Evolutionary conservation across 2,113 vertebrate genomes (phyloP).

Genomic region (Gasterosteus aculeatus): DNA sequence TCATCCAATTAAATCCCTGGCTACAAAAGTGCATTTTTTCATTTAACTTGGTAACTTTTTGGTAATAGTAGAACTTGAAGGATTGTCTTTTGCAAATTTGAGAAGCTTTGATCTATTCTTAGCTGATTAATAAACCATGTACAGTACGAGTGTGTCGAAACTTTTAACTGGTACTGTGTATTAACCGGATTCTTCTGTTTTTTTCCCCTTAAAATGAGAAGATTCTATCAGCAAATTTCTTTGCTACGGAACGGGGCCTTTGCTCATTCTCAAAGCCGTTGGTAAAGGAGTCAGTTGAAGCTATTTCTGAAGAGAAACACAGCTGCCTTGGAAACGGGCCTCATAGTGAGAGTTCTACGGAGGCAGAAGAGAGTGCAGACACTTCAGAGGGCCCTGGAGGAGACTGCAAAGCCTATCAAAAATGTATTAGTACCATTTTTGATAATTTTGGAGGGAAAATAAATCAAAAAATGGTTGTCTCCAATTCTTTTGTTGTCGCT

Average conservation of each 20-base stretch:
- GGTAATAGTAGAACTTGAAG: not conserved
- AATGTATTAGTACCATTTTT: slow-evolving; percentile 82
- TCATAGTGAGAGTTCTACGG: slow-evolving; percentile 61
- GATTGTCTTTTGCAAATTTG: slow-evolving; percentile 37
- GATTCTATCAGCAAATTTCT: slow-evolving; percentile 19
- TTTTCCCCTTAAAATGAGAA: not conserved
- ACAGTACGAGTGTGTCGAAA: no score
- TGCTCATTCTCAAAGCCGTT: slow-evolving; percentile 38
- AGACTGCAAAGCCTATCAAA: slow-evolving; percentile 93
- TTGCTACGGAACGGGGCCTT: slow-evolving; percentile 24
- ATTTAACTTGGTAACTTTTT: slow-evolving; percentile 11
- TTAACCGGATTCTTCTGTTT: slow-evolving; percentile 9
- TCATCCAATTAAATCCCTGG: slow-evolving; percentile 50
- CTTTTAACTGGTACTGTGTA: no score
- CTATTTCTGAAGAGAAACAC: slow-evolving; percentile 57
- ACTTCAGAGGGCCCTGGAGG: slow-evolving; percentile 74
- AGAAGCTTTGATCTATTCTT: slow-evolving; percentile 4
- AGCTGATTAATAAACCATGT: slow-evolving; percentile 32
- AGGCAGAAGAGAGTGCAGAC: slow-evolving; percentile 71
- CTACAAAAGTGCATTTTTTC: slow-evolving; percentile 22
- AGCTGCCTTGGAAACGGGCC: slow-evolving; percentile 67
- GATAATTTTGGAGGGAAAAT: slow-evolving; percentile 83
- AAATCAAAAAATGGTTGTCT: slow-evolving; percentile 81
- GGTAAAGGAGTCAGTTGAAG: slow-evolving; percentile 39
- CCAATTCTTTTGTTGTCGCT: slow-evolving; percentile 75